These are phyloP conservation scores for Picus viridis DNA, from an alignment of 2,797 vertebrate species.

Conservation along the genomic window DNA sequence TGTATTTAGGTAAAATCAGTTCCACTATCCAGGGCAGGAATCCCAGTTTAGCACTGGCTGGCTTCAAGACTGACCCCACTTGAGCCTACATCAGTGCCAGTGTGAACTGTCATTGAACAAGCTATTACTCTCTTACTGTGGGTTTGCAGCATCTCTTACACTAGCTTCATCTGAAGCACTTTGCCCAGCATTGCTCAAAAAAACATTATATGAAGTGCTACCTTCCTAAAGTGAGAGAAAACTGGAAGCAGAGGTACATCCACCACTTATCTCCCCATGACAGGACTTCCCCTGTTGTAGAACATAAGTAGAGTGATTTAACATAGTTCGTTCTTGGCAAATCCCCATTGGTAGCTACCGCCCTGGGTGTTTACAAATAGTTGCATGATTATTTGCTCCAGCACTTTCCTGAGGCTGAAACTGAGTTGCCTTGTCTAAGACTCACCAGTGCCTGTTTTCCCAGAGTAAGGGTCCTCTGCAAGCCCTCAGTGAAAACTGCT, in stretches of 20 bases:
- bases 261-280: accelerated
- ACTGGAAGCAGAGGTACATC: not conserved
- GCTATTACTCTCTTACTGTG: accelerated
- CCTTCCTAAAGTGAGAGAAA: not conserved
- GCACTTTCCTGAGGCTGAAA: not conserved
- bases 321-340: not conserved
- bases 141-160: not conserved
- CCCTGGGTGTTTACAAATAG: not conserved
- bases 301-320: not conserved
- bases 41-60: not conserved
- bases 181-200: not conserved
- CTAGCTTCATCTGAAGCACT: not conserved
- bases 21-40: not conserved
- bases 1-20: too few relatives aligned
- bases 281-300: not conserved
- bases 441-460: not conserved
- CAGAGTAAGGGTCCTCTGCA: not conserved
- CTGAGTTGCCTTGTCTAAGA: not conserved
- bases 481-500: not conserved
- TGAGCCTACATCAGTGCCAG: accelerated
- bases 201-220: accelerated
- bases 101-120: not conserved
- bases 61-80: not conserved
- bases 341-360: not conserved
- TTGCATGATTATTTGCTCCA: not conserved